Evolutionary conservation across 1,140 invertebrate species (phyloP).

Genomic region (Armadillidium nasatum): DNA sequence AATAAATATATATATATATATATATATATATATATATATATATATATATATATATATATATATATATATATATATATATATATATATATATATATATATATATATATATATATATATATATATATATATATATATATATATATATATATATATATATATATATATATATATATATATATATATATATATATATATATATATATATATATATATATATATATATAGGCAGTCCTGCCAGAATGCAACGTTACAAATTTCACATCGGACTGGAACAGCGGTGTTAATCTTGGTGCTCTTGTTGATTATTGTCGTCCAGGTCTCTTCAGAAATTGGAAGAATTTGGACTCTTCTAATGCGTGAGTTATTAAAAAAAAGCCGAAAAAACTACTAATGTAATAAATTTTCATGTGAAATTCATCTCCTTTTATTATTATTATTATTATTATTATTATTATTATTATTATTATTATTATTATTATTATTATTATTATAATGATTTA

Average conservation of each 20-base stretch:
- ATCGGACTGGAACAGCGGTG: slow-evolving; percentile 93
- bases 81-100: no score
- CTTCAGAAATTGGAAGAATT: slow-evolving; percentile 78
- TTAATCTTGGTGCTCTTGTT: slow-evolving; percentile 76
- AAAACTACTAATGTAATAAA: no score
- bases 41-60: no score
- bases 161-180: background rate
- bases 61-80: no score
- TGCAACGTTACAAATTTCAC: slow-evolving; percentile 92
- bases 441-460: background rate
- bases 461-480: no score
- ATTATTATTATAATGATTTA: no score
- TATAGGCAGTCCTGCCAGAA: slow-evolving; percentile 80
- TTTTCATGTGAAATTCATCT: no score
- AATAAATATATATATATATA: no score
- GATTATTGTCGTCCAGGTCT: slow-evolving; percentile 89
- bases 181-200: background rate
- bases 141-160: background rate
- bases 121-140: background rate
- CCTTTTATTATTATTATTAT: background rate
- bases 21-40: no score
- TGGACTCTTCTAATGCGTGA: slow-evolving; percentile 66
- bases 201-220: background rate
- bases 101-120: slow-evolving; percentile 5
- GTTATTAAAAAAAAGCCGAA: no score